These are phyloP conservation scores for Ganaspis brasiliensis DNA, from an alignment of 2,888 invertebrate species.

Conservation along the genomic window DNA sequence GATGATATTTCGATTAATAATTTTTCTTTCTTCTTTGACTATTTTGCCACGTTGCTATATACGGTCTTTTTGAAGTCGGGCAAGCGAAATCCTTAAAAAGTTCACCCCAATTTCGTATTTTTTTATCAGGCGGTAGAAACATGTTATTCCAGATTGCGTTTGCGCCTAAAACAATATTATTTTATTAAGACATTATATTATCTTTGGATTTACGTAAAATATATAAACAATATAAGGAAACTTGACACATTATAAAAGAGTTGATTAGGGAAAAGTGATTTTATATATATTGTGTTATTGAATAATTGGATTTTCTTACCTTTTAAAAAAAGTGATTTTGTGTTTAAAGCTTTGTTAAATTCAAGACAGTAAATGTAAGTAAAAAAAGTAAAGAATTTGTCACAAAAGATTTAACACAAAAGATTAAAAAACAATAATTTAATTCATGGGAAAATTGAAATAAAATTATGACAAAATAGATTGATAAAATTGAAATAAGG, in stretches of 20 bases:
- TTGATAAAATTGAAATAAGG: too few relatives aligned
- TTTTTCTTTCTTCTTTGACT: conserved; percentile 38
- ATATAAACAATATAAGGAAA: conserved; percentile 33
- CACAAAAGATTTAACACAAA: too few relatives aligned
- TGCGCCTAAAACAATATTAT: conserved; percentile 80
- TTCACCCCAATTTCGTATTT: conserved; percentile 77
- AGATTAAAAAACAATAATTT: too few relatives aligned
- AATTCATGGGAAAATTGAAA: too few relatives aligned
- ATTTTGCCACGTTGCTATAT: conserved; percentile 74
- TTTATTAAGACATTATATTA: not conserved
- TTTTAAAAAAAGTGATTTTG: not conserved
- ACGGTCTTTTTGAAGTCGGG: conserved; percentile 81
- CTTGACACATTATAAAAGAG: not conserved
- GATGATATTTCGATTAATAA: not conserved
- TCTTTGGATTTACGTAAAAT: not conserved
- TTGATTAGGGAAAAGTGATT: not conserved
- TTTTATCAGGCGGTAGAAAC: conserved; percentile 82
- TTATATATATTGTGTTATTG: not conserved
- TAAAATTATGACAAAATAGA: too few relatives aligned
- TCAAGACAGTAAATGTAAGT: too few relatives aligned
- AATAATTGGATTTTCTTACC: not conserved
- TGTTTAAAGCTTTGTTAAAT: too few relatives aligned
- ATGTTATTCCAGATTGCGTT: conserved; percentile 85
- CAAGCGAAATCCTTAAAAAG: conserved; percentile 80
- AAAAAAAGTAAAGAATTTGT: too few relatives aligned